These are phyloP conservation scores for Sinhomidia bicolor DNA, from an alignment of 2,888 invertebrate species.

Conservation along the genomic window DNA sequence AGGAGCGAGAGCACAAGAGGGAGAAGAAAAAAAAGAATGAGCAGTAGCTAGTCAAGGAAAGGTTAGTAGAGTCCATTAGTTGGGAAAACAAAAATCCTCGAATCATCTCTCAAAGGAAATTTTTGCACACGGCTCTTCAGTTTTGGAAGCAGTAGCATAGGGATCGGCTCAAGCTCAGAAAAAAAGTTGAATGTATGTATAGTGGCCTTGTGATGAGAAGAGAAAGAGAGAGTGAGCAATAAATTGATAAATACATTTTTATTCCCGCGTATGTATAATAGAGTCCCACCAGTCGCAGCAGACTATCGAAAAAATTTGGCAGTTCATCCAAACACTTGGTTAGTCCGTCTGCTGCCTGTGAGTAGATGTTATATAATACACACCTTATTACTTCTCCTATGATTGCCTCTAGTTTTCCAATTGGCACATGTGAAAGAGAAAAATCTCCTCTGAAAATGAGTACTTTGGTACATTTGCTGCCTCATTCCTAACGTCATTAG, in stretches of 20 bases:
- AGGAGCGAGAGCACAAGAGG: neutral
- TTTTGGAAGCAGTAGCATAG: neutral
- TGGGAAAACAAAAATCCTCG: conserved; percentile 69
- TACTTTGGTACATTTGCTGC: neutral
- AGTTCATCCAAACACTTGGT: neutral
- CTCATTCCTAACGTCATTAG: conserved; percentile 57
- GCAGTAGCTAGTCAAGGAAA: conserved; percentile 7
- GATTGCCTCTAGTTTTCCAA: neutral
- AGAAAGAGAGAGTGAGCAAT: neutral
- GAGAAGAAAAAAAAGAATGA: conserved; percentile 27
- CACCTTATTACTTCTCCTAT: neutral
- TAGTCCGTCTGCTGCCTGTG: neutral
- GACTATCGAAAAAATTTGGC: conserved; percentile 24
- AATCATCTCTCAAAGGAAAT: conserved; percentile 64
- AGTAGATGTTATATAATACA: neutral
- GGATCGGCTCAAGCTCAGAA: conserved; percentile 16
- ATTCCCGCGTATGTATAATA: neutral
- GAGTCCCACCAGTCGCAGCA: no score
- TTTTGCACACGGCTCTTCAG: conserved; percentile 33
- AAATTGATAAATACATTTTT: conserved; percentile 21
- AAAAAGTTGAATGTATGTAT: conserved; percentile 27
- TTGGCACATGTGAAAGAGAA: conserved; percentile 35
- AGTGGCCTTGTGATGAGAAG: neutral
- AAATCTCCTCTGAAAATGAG: neutral
- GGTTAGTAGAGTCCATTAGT: conserved; percentile 66